phyloP scores from a whole-genome alignment of 2,888 invertebrate genomes.

The Bombylius discolor region DNA sequence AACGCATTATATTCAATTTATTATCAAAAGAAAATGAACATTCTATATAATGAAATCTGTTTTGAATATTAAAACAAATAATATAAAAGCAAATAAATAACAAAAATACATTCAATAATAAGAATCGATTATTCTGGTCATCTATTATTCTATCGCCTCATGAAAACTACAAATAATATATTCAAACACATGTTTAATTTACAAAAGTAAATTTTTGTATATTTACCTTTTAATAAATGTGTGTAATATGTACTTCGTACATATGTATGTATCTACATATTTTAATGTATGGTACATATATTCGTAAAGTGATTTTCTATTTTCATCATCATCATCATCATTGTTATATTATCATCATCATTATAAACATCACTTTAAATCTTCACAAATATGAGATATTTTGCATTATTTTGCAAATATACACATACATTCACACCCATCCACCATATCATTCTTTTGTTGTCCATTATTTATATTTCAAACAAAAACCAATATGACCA shows the following conservation, averaged over 20 bases:
- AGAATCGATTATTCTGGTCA: too few relatives aligned
- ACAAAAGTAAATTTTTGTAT: neutral
- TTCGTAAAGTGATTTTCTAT: conserved; percentile 17
- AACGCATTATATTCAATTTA: too few relatives aligned
- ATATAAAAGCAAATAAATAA: too few relatives aligned
- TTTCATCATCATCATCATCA: conserved; percentile 11
- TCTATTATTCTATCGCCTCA: neutral
- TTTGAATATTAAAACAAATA: too few relatives aligned
- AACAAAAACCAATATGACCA: neutral
- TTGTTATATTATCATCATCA: conserved; percentile 14
- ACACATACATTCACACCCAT: neutral
- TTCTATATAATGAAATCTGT: too few relatives aligned
- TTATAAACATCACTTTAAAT: neutral
- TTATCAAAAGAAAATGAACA: too few relatives aligned
- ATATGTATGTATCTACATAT: neutral
- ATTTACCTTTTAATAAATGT: conserved; percentile 5
- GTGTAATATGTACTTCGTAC: neutral
- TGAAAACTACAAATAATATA: neutral
- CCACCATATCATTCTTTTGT: neutral
- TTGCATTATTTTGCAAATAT: too few relatives aligned
- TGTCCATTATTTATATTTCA: neutral
- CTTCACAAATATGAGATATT: too few relatives aligned
- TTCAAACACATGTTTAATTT: conserved; percentile 5
- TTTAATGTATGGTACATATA: conserved; percentile 3
- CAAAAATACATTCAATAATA: too few relatives aligned